These are phyloP conservation scores for Micromys minutus DNA, from an alignment of 2,113 vertebrate genomes.

Conservation along the genomic window DNA sequence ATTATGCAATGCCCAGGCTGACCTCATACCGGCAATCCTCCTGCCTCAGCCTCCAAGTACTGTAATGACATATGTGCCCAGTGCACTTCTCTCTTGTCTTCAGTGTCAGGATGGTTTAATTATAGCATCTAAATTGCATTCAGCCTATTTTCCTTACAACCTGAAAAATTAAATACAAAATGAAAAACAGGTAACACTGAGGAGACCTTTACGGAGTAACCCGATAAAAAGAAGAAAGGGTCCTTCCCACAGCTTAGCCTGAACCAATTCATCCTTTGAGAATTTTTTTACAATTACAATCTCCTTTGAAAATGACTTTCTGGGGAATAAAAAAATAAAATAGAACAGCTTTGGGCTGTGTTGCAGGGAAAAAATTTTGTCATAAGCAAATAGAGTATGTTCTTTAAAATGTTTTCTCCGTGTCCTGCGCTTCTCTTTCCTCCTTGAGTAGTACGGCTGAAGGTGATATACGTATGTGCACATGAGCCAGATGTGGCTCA, in stretches of 20 bases:
- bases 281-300: conserved; percentile 36
- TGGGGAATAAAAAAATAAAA: neutral
- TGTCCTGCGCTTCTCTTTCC: neutral
- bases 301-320: neutral
- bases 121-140: conserved; percentile 98
- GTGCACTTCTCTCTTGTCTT: conserved; percentile 94
- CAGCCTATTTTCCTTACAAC: conserved; percentile 98
- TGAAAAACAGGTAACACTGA: conserved; percentile 90
- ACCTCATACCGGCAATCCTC: neutral
- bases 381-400: neutral
- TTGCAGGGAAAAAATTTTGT: neutral
- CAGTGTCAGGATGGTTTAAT: conserved; percentile 99
- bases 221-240: conserved; percentile 86
- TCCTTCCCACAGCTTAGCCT: conserved; percentile 83
- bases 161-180: conserved; percentile 99
- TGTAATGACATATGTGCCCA: neutral
- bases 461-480: neutral
- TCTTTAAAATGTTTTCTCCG: conserved; percentile 17
- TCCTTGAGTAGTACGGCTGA: neutral
- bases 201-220: conserved; percentile 93
- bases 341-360: neutral
- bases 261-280: neutral
- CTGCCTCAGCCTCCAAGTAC: neutral
- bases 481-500: neutral
- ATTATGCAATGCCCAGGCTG: neutral